phyloP scores from a whole-genome alignment of 2,113 vertebrate genomes.

The Eidolon helvum region DNA sequence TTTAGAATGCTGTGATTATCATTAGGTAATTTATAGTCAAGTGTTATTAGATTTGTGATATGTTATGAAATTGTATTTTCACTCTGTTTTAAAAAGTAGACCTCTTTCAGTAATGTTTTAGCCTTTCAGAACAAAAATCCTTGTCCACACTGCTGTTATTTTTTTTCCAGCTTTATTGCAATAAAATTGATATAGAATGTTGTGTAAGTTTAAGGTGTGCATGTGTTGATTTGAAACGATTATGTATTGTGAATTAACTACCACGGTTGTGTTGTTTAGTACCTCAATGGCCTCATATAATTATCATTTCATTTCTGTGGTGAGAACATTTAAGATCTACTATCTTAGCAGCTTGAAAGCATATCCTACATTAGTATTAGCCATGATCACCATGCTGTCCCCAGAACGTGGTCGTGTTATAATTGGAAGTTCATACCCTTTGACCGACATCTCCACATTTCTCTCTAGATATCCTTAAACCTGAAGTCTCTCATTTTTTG shows the following conservation, averaged over 20 bases:
- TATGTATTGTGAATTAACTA: background rate
- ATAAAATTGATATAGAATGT: background rate
- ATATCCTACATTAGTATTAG: background rate
- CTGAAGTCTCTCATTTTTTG: background rate
- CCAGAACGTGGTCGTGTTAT: background rate
- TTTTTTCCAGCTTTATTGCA: background rate
- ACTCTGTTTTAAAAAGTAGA: background rate
- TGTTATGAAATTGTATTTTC: background rate
- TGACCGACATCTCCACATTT: background rate
- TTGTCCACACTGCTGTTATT: background rate
- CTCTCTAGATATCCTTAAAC: too few relatives aligned
- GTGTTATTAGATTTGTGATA: background rate
- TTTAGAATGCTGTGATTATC: background rate
- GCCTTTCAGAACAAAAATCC: background rate
- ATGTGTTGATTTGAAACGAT: background rate
- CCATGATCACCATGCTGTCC: background rate
- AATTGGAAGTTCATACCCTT: background rate
- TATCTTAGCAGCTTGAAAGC: background rate
- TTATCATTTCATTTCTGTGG: background rate
- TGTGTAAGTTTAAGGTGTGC: background rate
- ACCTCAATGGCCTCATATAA: background rate
- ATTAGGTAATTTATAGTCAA: background rate
- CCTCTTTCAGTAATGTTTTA: background rate
- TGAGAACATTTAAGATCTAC: background rate
- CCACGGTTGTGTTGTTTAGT: background rate